Conservation (phyloP, 1,140 invertebrate species). For the Hycleus phaleratus region DNA sequence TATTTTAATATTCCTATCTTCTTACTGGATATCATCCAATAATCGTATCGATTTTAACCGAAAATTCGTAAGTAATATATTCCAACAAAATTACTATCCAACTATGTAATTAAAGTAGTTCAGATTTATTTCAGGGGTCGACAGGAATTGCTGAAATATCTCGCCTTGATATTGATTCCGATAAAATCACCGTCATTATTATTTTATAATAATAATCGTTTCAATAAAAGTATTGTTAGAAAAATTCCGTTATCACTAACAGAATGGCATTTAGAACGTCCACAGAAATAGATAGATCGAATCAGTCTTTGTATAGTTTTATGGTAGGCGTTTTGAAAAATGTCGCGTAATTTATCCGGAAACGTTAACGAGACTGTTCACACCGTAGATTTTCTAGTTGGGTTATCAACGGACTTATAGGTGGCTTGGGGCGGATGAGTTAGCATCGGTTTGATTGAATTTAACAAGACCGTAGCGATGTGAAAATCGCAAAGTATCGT, state of each 20-base stretch:
- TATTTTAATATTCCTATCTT: too few species aligned
- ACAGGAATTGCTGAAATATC: constrained; percentile 8
- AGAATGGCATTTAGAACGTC: too few species aligned
- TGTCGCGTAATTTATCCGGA: constrained; percentile 11
- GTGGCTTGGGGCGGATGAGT: constrained; percentile 8
- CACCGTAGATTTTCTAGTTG: constrained; percentile 9
- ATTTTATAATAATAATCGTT: background rate
- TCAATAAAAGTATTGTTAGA: too few species aligned
- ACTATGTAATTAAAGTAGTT: constrained; percentile 15
- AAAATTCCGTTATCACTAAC: too few species aligned
- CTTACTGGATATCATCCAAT: too few species aligned
- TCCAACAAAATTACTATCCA: constrained; percentile 8
- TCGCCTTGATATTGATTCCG: constrained; percentile 7
- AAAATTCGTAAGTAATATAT: constrained; percentile 1
- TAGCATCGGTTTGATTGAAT: constrained; percentile 11
- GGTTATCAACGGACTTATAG: constrained; percentile 9
- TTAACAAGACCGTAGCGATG: background rate
- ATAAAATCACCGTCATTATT: background rate
- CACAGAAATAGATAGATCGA: too few species aligned
- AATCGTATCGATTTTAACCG: too few species aligned
- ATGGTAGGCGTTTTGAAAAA: constrained; percentile 3
- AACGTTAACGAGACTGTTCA: constrained; percentile 12
- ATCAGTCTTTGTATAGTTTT: too few species aligned
- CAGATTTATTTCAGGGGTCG: constrained; percentile 11
- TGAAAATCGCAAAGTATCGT: too few species aligned